Conservation (phyloP, 2,888 invertebrate genomes). For the Digitonthophagus gazella region DNA sequence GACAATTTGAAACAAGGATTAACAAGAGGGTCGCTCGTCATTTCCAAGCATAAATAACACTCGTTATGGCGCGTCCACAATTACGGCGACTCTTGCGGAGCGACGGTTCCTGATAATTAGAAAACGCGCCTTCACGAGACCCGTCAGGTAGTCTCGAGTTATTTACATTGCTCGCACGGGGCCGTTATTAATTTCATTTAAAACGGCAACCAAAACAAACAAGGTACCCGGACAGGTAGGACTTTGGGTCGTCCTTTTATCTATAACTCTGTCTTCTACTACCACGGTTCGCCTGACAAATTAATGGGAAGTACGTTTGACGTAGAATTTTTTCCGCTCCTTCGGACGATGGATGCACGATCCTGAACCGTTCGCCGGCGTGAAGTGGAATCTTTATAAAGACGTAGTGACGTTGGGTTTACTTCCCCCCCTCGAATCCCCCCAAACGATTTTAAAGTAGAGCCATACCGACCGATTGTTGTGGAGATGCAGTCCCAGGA, state of each 20-base stretch:
- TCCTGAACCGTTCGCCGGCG: constrained; percentile 25
- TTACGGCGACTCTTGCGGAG: constrained; percentile 6
- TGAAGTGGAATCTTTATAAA: constrained; percentile 15
- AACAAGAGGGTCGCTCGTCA: constrained; percentile 2
- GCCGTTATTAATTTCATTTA: constrained; percentile 13
- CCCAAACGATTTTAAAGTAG: neutral
- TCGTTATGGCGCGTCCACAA: constrained; percentile 10
- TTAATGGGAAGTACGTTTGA: constrained; percentile 33
- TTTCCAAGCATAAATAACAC: constrained; percentile 12
- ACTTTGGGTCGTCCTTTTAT: neutral
- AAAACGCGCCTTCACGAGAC: constrained; percentile 4
- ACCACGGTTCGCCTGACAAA: constrained; percentile 22
- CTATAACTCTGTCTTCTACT: neutral
- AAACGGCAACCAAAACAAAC: constrained; percentile 16
- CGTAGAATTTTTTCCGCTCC: constrained; percentile 33
- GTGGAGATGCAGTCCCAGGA: neutral
- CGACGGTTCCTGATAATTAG: constrained; percentile 12
- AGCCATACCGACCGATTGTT: neutral
- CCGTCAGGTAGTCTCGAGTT: constrained; percentile 1
- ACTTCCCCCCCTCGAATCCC: neutral
- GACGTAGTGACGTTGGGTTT: constrained; percentile 11
- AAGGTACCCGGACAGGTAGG: neutral
- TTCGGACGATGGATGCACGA: constrained; percentile 25
- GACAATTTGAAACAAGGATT: neutral
- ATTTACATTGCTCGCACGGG: constrained; percentile 2